A percentile compares a stretch with the other conserved stretches of the same genome.
These are phyloP conservation scores for Yasuhikotakia modesta DNA, from an alignment of 2,797 vertebrate species.

Conservation along the genomic window DNA sequence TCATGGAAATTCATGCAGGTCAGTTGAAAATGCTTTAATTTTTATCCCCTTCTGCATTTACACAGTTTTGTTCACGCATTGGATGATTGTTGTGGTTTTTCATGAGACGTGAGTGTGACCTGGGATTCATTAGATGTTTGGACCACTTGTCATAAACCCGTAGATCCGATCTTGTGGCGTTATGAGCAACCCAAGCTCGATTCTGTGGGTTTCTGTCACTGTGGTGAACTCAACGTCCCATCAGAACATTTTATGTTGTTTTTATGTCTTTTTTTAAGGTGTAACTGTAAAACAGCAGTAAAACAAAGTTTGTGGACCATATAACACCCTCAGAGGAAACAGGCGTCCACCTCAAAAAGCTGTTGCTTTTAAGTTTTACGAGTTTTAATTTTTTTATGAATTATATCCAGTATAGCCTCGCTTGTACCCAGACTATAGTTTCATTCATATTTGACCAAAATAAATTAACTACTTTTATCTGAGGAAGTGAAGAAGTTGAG, in stretches of 20 bases:
- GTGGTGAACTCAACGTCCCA: slow-evolving; percentile 78
- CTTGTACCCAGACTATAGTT: too few species aligned
- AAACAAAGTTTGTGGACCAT: too few species aligned
- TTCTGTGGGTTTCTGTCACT: slow-evolving; percentile 99
- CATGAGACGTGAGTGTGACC: background rate
- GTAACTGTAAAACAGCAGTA: background rate
- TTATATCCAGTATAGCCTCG: too few species aligned
- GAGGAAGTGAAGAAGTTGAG: too few species aligned
- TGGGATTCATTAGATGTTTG: slow-evolving; percentile 35
- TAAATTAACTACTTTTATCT: too few species aligned
- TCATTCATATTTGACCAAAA: too few species aligned
- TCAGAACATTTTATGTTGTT: slow-evolving; percentile 7
- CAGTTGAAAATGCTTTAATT: slow-evolving; percentile 1
- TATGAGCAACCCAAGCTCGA: slow-evolving; percentile 93
- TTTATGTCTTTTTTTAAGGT: background rate
- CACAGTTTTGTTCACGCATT: background rate
- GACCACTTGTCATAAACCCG: slow-evolving; percentile 97
- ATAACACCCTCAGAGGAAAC: too few species aligned
- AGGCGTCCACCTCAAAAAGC: too few species aligned
- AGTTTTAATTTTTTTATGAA: too few species aligned
- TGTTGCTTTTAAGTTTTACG: too few species aligned
- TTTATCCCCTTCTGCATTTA: background rate
- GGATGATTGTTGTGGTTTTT: slow-evolving; percentile 25
- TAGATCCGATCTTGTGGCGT: slow-evolving; percentile 99
- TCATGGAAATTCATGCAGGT: slow-evolving; percentile 21